Percentiles rank a stretch among this genome's conserved stretches.
Conservation (phyloP, 2,888 invertebrate genomes). For the Mesopsocus fuscifrons region DNA sequence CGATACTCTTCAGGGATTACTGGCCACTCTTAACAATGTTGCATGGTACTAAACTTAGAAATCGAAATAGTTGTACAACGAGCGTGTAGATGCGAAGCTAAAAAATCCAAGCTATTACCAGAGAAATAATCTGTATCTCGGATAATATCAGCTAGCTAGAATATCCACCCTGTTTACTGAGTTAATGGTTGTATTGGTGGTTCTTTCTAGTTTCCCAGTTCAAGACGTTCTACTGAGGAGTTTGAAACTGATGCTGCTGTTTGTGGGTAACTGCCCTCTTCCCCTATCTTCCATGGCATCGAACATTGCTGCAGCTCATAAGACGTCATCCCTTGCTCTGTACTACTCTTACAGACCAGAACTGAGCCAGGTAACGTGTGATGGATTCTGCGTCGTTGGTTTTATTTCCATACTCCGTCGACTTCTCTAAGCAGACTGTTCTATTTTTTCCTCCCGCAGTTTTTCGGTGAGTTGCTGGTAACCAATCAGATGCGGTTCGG, state of each 20-base stretch:
- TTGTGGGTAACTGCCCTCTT: conserved; percentile 28
- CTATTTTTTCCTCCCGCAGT: too few species aligned
- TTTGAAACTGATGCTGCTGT: conserved; percentile 14
- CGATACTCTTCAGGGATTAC: neutral
- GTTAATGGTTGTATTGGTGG: conserved; percentile 3
- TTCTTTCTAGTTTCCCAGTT: conserved; percentile 15
- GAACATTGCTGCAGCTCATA: conserved; percentile 34
- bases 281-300: conserved; percentile 34
- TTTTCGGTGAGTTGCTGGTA: neutral
- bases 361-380: conserved; percentile 26
- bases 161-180: too few species aligned
- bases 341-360: conserved; percentile 42
- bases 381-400: too few species aligned
- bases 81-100: too few species aligned
- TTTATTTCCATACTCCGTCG: too few species aligned
- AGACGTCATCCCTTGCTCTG: conserved; percentile 33
- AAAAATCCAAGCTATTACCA: too few species aligned
- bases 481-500: neutral
- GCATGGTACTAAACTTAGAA: too few species aligned
- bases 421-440: too few species aligned
- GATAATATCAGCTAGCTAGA: too few species aligned
- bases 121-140: too few species aligned
- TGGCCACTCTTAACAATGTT: neutral
- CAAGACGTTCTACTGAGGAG: conserved; percentile 14
- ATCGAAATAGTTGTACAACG: too few species aligned